Percentiles rank a stretch among this genome's conserved stretches.
These are phyloP conservation scores for Enteromius argenteus DNA, from an alignment of 2,797 vertebrate species.

Conservation along the genomic window DNA sequence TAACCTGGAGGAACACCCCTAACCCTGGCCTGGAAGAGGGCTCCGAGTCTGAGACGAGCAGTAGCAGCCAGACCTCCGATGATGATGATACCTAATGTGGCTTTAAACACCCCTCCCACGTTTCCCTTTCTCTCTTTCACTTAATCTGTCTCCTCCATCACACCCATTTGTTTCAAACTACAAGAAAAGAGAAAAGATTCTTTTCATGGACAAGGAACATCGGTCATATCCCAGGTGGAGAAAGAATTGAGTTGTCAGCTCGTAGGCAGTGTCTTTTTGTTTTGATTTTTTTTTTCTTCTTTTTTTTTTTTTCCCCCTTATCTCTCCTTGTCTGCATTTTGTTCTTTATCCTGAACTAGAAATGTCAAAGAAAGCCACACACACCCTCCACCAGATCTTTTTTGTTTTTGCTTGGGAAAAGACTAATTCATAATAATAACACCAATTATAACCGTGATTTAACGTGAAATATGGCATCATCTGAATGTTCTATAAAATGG, in stretches of 20 bases:
- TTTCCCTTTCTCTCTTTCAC: constrained; percentile 65
- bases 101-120: constrained; percentile 79
- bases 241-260: constrained; percentile 58
- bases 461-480: constrained; percentile 64
- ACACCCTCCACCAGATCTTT: constrained; percentile 47
- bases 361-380: constrained; percentile 61
- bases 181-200: constrained; percentile 62
- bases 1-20: constrained; percentile 94
- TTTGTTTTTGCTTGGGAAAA: constrained; percentile 59
- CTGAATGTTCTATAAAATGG: constrained; percentile 68
- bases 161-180: constrained; percentile 69
- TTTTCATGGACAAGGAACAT: constrained; percentile 94
- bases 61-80: constrained; percentile 96
- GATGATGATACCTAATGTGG: constrained; percentile 87
- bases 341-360: constrained; percentile 57
- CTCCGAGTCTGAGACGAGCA: constrained; percentile 95
- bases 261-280: constrained; percentile 66
- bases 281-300: constrained; percentile 23
- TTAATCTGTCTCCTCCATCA: constrained; percentile 74
- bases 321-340: constrained; percentile 50
- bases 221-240: constrained; percentile 89
- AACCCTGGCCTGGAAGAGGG: constrained; percentile 89
- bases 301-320: constrained; percentile 23
- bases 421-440: constrained; percentile 66
- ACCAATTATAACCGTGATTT: constrained; percentile 66